Evolutionary conservation across 2,888 invertebrate genomes (phyloP), one percentile per base, ranked within the genome.

Genomic region (Coenonympha arcania): DNA sequence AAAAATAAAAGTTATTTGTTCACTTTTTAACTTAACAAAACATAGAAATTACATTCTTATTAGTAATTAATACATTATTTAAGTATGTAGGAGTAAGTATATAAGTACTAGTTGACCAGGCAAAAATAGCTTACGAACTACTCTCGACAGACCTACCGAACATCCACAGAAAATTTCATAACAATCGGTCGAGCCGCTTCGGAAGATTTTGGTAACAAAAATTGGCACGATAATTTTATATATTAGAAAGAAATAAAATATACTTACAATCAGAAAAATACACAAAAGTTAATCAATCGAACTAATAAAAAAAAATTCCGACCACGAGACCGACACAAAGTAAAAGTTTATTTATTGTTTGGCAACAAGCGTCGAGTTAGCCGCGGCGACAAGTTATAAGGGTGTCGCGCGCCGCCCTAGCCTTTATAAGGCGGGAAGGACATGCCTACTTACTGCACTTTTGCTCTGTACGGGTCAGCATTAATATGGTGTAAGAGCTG

Each of bases 381-480:
- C 13, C 24, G 36, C 37, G 45, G 15, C 45, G 36, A 28, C 26
- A 26, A 36, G 26, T 45, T 37, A 28, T 78, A 71, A 77, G 75
- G 62, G 69, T 68, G 70, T 62, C 60, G 54, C 57, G 55, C 60
- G 61, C 61, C 69, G 73, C 63, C 64, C 68, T 52, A 67, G 69
- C 73, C 69, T 79, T 82, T 82, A 82, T 83, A 83, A 71, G 52
- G 47, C 51, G 49, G 49, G 45, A 55, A 47, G 40, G 52, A 48
- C 24, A 9, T 43, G 46, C 49, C 30, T 33, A 18, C 30, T 47
- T 44, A 52, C 20, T 50, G 47, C 30, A 50, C 37, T 45, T 45
- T 39, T 36, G 13, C 40, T 41, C 28, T 41, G 16, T 48, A 42
- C 39, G 11, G 13, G 20, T 28, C 20, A 42, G 26, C 36, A 28